These are phyloP conservation scores for Dinomys branickii DNA, from an alignment of 2,113 vertebrate species.

Conservation along the genomic window DNA sequence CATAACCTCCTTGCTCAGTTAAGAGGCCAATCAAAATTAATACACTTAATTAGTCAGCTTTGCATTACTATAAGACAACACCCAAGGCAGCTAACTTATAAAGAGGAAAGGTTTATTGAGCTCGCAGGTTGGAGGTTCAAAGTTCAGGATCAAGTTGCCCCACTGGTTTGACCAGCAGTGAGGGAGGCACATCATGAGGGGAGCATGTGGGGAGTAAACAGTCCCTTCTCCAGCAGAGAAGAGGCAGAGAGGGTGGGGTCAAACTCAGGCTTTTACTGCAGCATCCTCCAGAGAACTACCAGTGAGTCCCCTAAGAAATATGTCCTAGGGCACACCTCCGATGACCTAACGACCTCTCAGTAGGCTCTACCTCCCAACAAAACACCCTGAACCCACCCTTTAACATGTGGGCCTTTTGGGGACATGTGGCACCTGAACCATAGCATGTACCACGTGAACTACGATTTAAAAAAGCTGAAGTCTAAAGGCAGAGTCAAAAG, in stretches of 20 bases:
- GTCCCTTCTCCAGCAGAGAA: background rate
- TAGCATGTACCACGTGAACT: background rate
- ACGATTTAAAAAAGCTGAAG: background rate
- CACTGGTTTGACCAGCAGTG: background rate
- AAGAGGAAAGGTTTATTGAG: background rate
- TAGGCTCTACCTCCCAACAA: background rate
- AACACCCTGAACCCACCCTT: background rate
- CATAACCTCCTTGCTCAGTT: background rate
- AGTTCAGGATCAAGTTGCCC: background rate
- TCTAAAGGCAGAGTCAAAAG: background rate
- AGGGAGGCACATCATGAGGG: too few species aligned
- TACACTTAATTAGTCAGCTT: background rate
- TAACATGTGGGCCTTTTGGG: background rate
- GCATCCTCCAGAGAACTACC: background rate
- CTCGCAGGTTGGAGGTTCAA: background rate
- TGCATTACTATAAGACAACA: background rate
- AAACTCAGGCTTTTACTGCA: background rate
- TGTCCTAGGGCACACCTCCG: background rate
- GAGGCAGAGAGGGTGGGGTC: background rate
- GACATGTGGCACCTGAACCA: background rate
- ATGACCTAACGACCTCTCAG: background rate
- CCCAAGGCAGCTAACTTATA: background rate
- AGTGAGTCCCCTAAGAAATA: background rate
- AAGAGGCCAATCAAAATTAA: conserved; percentile 19
- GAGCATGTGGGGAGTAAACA: background rate